Evolutionary conservation across 2,888 invertebrate genomes (phyloP).

Genomic region (Cinara cedri): DNA sequence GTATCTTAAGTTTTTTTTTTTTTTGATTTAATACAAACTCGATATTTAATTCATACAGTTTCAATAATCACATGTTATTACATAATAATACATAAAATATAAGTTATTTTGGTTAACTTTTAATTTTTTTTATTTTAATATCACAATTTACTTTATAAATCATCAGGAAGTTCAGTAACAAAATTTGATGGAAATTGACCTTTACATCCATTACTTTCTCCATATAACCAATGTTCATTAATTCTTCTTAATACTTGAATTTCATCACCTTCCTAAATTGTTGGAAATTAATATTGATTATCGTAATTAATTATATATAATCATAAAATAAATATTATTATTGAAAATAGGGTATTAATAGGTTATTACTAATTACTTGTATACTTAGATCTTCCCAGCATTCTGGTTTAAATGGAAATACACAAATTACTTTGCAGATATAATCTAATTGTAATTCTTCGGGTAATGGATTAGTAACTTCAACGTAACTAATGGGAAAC

Average conservation of each 20-base stretch:
- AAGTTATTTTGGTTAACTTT: background rate
- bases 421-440: constrained; percentile 66
- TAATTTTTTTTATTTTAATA: constrained; percentile 30
- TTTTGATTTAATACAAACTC: constrained; percentile 30
- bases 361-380: constrained; percentile 63
- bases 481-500: constrained; percentile 81
- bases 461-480: constrained; percentile 74
- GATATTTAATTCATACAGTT: constrained; percentile 11
- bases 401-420: constrained; percentile 76
- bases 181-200: constrained; percentile 84
- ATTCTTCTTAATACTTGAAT: constrained; percentile 73
- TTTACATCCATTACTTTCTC: constrained; percentile 70
- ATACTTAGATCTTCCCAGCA: constrained; percentile 68
- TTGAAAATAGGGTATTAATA: constrained; percentile 41
- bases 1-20: background rate
- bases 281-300: too few species aligned
- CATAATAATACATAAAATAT: constrained; percentile 10
- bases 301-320: too few species aligned
- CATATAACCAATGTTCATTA: constrained; percentile 80
- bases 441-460: constrained; percentile 62
- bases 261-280: constrained; percentile 69
- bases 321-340: constrained; percentile 4
- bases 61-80: constrained; percentile 10
- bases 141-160: constrained; percentile 43
- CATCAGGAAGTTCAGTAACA: constrained; percentile 63